A percentile compares a stretch with the other conserved stretches of the same genome.
Conservation (phyloP, 2,797 vertebrate species). For the Botia almorhae region DNA sequence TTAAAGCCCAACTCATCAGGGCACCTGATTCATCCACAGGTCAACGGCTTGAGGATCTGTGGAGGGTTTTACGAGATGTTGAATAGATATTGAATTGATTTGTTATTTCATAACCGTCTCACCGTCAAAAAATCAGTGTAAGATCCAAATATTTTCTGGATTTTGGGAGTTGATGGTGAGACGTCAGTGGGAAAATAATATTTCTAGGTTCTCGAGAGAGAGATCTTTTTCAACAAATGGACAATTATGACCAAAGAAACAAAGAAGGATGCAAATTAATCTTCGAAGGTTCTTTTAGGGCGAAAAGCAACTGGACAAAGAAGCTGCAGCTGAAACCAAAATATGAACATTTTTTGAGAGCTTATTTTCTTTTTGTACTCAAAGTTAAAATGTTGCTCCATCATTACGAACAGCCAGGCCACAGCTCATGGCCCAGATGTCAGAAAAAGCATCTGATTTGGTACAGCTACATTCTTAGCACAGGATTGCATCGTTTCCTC, state of each 20-base stretch:
- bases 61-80: constrained; percentile 25
- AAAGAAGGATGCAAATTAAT: constrained; percentile 46
- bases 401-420: constrained; percentile 58
- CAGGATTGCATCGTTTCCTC: constrained; percentile 52
- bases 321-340: constrained; percentile 48
- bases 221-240: constrained; percentile 21
- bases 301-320: constrained; percentile 43
- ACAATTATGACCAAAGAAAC: constrained; percentile 58
- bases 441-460: constrained; percentile 63
- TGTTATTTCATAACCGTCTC: constrained; percentile 27
- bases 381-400: constrained; percentile 66
- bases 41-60: constrained; percentile 25
- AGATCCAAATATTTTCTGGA: constrained; percentile 18
- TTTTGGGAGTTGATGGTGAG: constrained; percentile 30
- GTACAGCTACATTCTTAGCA: constrained; percentile 74
- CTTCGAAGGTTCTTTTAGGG: constrained; percentile 64
- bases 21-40: constrained; percentile 31
- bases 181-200: constrained; percentile 27
- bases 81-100: constrained; percentile 40
- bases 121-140: constrained; percentile 32
- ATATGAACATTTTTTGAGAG: constrained; percentile 66
- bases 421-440: constrained; percentile 52
- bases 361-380: constrained; percentile 62
- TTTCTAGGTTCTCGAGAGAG: constrained; percentile 37
- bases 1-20: constrained; percentile 15